Evolutionary conservation across 2,797 vertebrate species (phyloP).

Genomic region (Percopsis omiscomaycus): DNA sequence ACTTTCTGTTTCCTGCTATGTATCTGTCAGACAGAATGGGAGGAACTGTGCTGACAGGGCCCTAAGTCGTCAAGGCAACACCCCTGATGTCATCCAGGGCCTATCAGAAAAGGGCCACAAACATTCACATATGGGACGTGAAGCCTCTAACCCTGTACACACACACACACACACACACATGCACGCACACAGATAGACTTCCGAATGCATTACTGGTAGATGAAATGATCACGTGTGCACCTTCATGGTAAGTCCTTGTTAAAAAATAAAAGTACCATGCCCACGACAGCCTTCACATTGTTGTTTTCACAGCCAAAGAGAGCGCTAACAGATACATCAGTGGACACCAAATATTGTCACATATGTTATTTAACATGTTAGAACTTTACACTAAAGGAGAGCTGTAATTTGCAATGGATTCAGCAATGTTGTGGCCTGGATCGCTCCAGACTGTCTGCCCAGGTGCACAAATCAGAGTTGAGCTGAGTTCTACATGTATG

Average conservation of each 20-base stretch:
- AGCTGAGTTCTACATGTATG: conserved; percentile 46
- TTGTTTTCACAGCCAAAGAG: too few species aligned
- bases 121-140: background rate
- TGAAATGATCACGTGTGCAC: background rate
- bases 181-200: background rate
- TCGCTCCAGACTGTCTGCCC: conserved; percentile 46
- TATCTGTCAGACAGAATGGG: conserved; percentile 57
- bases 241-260: background rate
- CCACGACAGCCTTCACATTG: too few species aligned
- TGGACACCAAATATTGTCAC: too few species aligned
- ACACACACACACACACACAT: background rate
- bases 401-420: conserved; percentile 39
- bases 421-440: conserved; percentile 36
- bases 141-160: background rate
- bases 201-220: too few species aligned
- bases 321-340: too few species aligned
- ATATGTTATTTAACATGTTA: conserved; percentile 2
- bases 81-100: conserved; percentile 43
- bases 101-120: conserved; percentile 47
- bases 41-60: conserved; percentile 54
- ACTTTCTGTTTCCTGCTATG: conserved; percentile 58
- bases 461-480: conserved; percentile 72
- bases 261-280: background rate
- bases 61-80: conserved; percentile 50
- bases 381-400: conserved; percentile 28